Conservation (phyloP, 2,113 vertebrate genomes). For the Aphelocoma coerulescens region DNA sequence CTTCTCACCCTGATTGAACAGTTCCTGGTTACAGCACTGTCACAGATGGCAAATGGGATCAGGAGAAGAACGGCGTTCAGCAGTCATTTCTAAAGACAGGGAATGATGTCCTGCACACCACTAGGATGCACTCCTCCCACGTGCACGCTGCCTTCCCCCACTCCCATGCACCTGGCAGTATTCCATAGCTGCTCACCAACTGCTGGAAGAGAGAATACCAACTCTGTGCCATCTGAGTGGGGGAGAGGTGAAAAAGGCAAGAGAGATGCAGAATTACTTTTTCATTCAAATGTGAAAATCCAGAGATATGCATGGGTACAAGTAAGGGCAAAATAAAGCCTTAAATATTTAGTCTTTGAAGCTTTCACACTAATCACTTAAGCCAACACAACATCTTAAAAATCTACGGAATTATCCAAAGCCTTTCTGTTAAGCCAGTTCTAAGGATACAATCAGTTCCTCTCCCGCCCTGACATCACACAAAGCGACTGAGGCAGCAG, state of each 20-base stretch:
- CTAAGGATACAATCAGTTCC: background rate
- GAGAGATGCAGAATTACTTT: background rate
- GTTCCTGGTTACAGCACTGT: background rate
- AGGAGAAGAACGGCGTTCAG: background rate
- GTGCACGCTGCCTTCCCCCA: background rate
- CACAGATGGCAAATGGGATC: background rate
- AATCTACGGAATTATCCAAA: background rate
- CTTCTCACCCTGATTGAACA: background rate
- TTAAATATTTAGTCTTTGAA: slow-evolving; percentile 23
- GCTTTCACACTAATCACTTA: slow-evolving; percentile 40
- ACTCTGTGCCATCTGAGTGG: background rate
- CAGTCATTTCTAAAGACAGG: background rate
- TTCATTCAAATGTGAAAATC: slow-evolving; percentile 32
- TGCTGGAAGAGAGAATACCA: background rate
- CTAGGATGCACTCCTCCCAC: background rate
- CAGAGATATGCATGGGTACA: background rate
- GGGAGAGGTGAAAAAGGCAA: background rate
- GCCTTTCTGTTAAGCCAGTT: slow-evolving; percentile 12
- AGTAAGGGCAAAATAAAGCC: background rate
- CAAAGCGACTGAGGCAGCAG: slow-evolving; percentile 12
- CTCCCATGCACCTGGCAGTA: background rate
- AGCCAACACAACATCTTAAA: slow-evolving; percentile 33
- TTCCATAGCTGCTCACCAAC: background rate
- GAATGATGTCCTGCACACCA: rapidly evolving
- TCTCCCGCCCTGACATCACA: background rate